Evolutionary conservation across 1,140 invertebrate genomes (phyloP), one percentile per base, ranked within the genome.

Genomic region (Atta texana): DNA sequence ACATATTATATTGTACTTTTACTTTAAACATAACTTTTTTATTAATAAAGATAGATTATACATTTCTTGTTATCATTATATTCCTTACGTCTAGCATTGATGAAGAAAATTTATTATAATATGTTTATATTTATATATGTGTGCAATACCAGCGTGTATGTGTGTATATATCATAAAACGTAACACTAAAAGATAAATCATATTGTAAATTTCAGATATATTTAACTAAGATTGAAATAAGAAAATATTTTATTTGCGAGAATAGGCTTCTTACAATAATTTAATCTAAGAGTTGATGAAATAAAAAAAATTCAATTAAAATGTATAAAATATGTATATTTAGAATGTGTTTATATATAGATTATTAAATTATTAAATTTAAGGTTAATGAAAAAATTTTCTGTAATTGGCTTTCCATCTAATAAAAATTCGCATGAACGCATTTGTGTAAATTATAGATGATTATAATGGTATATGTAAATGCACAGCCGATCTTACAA

Each of bases 311-410:
- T 31, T 31, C 0, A 72, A 31, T 31, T 10, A n/a, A 34, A n/a
- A 14, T 31, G 12, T n/a, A 3, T 34, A 39, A 28, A 53, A 74
- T n/a, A n/a, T 39, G 1, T 24, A 78, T 24, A 8, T 12, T 68
- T 10, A 49, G 18, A 53, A 78, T 77, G 10, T 74, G 16, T 39
- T 39, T 39, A 7, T n/a, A 7, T n/a, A n/a, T 51, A 34, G 7
- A 76, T 10, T 34, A 34, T 34, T 31, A 68, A 28, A 68, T 53
- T 18, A 53, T 51, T 49, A n/a, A 77, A 16, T 49, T 64, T 49
- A 59, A 2, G 8, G 2, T 63, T 31, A 66, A 78, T 16, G 18
- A 16, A 18, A 18, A 66, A 34, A 80, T 80, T 68, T 80, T 51
- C 18, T 66, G 14, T 66, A 78, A 66, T 66, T 66, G 28, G 1